phyloP scores from a whole-genome alignment of 2,797 vertebrate genomes.

The Anolis apletophallus region DNA sequence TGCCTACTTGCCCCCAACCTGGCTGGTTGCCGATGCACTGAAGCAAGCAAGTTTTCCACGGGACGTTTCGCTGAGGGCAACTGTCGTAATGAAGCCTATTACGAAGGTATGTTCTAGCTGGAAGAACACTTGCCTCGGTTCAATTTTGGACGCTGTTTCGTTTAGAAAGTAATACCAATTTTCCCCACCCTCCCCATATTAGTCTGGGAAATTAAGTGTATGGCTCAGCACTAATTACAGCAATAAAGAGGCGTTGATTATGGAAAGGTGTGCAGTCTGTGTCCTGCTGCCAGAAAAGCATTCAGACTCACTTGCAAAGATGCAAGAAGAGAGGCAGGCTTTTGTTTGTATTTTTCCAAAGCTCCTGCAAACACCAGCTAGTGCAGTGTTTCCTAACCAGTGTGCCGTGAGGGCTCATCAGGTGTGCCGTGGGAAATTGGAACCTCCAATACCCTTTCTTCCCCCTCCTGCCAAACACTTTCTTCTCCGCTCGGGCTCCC shows the following conservation, averaged over 20 bases:
- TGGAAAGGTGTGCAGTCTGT: constrained; percentile 48
- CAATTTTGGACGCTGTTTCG: constrained; percentile 55
- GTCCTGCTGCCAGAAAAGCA: constrained; percentile 58
- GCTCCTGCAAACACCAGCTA: too few relatives aligned
- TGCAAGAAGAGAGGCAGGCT: constrained; percentile 33
- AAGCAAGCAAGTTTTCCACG: constrained; percentile 69
- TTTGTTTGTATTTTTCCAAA: neutral
- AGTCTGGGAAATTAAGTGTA: constrained; percentile 56
- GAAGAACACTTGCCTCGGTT: constrained; percentile 59
- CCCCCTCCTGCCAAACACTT: too few relatives aligned
- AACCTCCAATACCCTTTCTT: too few relatives aligned
- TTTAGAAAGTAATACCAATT: constrained; percentile 30
- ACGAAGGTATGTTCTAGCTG: constrained; percentile 55
- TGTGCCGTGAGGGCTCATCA: too few relatives aligned
- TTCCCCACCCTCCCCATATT: constrained; percentile 57
- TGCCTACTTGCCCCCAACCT: constrained; percentile 64
- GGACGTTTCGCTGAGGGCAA: constrained; percentile 70
- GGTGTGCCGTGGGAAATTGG: too few relatives aligned
- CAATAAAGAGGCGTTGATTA: constrained; percentile 47
- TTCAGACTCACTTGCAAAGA: constrained; percentile 49
- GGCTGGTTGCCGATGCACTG: constrained; percentile 70
- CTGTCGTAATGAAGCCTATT: constrained; percentile 66
- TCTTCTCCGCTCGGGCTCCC: too few relatives aligned
- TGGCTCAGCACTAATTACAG: constrained; percentile 60
- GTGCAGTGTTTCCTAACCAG: too few relatives aligned